These are phyloP conservation scores for Catamblyrhynchus diadema DNA, from an alignment of 2,797 vertebrate genomes.

Conservation along the genomic window DNA sequence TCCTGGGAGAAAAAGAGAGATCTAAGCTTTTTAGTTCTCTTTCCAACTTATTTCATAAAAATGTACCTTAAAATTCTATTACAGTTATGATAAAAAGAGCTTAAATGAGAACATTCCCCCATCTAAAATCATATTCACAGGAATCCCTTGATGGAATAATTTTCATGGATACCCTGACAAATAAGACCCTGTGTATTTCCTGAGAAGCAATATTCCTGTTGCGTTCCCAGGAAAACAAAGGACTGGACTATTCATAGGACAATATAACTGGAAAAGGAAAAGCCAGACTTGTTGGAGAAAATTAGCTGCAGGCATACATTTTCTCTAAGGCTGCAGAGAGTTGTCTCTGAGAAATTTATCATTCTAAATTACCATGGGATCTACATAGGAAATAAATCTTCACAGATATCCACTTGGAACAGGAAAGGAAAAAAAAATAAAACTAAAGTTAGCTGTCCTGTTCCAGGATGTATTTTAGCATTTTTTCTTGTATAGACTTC, in stretches of 20 bases:
- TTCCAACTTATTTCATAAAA: not conserved
- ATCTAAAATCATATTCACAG: not conserved
- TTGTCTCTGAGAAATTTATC: slow-evolving; percentile 21
- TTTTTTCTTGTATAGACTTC: not conserved
- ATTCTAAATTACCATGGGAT: slow-evolving; percentile 20
- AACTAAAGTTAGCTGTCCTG: not conserved
- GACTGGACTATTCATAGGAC: not conserved
- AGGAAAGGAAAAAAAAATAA: not conserved
- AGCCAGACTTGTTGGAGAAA: not conserved
- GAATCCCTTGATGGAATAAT: not conserved
- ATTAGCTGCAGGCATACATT: slow-evolving; percentile 38
- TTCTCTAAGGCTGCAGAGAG: slow-evolving; percentile 9
- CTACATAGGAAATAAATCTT: slow-evolving; percentile 42
- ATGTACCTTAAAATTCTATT: not conserved
- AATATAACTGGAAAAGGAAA: slow-evolving; percentile 7
- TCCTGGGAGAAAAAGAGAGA: not conserved
- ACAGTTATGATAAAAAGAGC: not conserved
- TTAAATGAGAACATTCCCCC: not conserved
- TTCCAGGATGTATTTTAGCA: not conserved
- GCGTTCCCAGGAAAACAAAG: not conserved
- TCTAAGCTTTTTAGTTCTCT: not conserved
- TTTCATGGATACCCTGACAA: not conserved
- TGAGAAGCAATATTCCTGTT: not conserved
- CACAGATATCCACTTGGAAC: not conserved
- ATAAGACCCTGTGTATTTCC: not conserved